These are phyloP conservation scores for Lasioglossum figueresi DNA, from an alignment of 2,888 invertebrate species.

Conservation along the genomic window DNA sequence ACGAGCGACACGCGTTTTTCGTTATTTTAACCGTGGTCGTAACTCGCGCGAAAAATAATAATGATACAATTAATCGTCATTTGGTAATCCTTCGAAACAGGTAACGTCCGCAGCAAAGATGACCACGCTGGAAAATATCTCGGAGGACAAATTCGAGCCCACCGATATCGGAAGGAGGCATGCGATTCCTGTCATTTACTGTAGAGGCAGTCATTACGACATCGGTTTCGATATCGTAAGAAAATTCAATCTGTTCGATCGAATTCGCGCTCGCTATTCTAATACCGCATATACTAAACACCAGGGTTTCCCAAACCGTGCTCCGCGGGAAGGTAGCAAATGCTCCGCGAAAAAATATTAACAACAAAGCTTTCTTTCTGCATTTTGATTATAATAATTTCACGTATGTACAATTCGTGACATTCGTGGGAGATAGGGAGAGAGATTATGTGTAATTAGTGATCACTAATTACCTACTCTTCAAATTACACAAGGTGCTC, in stretches of 20 bases:
- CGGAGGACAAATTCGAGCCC: background rate
- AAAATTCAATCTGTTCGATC: slow-evolving; percentile 60
- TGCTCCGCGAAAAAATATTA: no score
- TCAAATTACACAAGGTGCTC: no score
- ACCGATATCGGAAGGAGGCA: slow-evolving; percentile 83
- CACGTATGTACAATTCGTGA: no score
- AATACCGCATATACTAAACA: no score
- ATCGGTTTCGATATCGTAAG: slow-evolving; percentile 95
- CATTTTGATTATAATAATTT: no score
- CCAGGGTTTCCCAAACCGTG: no score
- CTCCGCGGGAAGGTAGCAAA: no score
- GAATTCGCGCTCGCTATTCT: background rate
- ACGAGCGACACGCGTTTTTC: no score
- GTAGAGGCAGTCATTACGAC: slow-evolving; percentile 93
- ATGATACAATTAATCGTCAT: background rate
- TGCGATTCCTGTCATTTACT: slow-evolving; percentile 91
- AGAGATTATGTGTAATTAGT: no score
- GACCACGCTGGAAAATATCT: slow-evolving; percentile 19
- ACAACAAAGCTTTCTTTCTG: no score
- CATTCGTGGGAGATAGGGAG: no score
- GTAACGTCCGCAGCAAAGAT: slow-evolving; percentile 6
- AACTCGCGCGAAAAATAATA: background rate
- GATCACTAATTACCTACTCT: no score
- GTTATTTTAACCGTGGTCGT: background rate
- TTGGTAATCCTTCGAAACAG: slow-evolving; percentile 6